A percentile compares a stretch with the other conserved stretches of the same genome.
These are phyloP conservation scores for Archaeoteleia sp. DNA, from an alignment of 2,888 invertebrate genomes.

Conservation along the genomic window DNA sequence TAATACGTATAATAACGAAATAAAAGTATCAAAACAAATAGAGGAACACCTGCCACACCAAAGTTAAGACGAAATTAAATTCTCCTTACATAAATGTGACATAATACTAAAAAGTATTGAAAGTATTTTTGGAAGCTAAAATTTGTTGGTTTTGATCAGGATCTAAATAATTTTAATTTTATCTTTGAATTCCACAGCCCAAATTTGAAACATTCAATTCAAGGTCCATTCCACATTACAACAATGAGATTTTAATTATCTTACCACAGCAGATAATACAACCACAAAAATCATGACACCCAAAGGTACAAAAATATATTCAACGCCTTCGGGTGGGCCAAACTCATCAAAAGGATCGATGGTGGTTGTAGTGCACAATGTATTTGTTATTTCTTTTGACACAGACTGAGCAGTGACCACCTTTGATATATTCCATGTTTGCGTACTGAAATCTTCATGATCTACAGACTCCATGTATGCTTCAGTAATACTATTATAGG, in stretches of 20 bases:
- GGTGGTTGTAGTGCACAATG: conserved; percentile 60
- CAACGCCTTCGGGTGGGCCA: conserved; percentile 71
- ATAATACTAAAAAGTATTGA: not conserved
- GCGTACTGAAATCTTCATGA: conserved; percentile 13
- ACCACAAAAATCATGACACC: conserved; percentile 73
- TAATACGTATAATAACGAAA: too few relatives aligned
- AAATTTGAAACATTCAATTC: too few relatives aligned
- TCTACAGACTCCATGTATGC: conserved; percentile 14
- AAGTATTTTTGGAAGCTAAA: too few relatives aligned
- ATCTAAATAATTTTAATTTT: conserved; percentile 8
- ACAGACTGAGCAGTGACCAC: conserved; percentile 11
- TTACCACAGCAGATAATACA: conserved; percentile 72
- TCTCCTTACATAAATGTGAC: conserved; percentile 28
- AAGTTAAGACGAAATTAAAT: too few relatives aligned
- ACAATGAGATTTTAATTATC: conserved; percentile 40
- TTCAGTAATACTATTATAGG: conserved; percentile 21
- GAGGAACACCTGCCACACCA: too few relatives aligned
- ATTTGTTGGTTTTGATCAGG: too few relatives aligned
- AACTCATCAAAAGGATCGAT: conserved; percentile 69
- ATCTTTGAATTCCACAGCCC: conserved; percentile 9
- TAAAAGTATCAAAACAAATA: too few relatives aligned
- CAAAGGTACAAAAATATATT: conserved; percentile 72
- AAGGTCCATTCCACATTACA: too few relatives aligned
- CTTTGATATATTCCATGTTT: conserved; percentile 11
- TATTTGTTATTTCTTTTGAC: conserved; percentile 54